Evolutionary conservation across 2,113 vertebrate species (phyloP).

Genomic region (Redunca redunca): DNA sequence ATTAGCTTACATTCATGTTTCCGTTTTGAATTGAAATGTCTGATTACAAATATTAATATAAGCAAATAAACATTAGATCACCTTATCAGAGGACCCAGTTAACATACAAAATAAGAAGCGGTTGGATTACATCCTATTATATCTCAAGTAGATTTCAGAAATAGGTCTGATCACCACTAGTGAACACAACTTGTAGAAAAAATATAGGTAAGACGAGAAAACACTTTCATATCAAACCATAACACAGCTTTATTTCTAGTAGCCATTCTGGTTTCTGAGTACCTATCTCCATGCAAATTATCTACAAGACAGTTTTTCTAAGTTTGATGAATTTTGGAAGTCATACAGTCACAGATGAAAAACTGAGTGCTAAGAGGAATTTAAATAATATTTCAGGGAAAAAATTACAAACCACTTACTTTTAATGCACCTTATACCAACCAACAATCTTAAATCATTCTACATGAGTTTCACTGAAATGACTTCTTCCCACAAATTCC

Average conservation of each 20-base stretch:
- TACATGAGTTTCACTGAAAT: neutral
- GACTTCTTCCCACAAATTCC: conserved; percentile 40
- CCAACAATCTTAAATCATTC: conserved; percentile 38
- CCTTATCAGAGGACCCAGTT: neutral
- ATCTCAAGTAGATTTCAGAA: conserved; percentile 3
- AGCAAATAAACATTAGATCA: conserved; percentile 24
- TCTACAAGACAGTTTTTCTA: neutral
- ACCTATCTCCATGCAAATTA: neutral
- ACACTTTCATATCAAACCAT: neutral
- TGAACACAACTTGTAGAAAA: conserved; percentile 12
- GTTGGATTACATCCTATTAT: neutral
- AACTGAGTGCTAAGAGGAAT: neutral
- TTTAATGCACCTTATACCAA: neutral
- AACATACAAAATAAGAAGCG: neutral
- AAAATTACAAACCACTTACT: neutral
- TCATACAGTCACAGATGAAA: neutral
- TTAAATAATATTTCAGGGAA: neutral
- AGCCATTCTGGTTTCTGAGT: neutral
- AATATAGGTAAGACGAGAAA: conserved; percentile 1
- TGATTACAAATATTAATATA: conserved; percentile 40
- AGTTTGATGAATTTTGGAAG: neutral
- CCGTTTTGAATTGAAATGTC: neutral
- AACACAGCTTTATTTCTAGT: neutral
- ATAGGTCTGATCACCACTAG: neutral
- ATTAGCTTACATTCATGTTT: conserved; percentile 7